These are phyloP conservation scores for Pantherophis alleghaniensis DNA, from an alignment of 2,797 vertebrate genomes.

Conservation along the genomic window DNA sequence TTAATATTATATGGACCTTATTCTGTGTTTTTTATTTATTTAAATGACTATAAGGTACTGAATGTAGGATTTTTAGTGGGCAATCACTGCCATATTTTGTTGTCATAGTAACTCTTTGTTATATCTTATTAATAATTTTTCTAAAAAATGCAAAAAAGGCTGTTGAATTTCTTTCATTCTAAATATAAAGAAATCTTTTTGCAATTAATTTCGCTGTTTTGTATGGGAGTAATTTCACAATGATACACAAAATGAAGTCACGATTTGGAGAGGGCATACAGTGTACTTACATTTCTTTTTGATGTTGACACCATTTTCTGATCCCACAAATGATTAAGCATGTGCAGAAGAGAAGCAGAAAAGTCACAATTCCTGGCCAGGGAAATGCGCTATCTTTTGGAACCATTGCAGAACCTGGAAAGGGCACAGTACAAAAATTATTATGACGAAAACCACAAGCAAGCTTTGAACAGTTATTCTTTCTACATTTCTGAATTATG, in stretches of 20 bases:
- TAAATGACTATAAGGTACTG: neutral
- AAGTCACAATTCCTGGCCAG: slow-evolving; percentile 57
- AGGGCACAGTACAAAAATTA: neutral
- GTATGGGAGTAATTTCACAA: neutral
- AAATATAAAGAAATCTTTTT: neutral
- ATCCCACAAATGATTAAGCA: slow-evolving; percentile 54
- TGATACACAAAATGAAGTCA: neutral
- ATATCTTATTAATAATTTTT: neutral
- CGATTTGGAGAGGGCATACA: neutral
- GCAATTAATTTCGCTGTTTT: neutral
- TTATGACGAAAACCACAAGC: neutral
- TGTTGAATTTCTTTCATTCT: neutral
- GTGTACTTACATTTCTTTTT: slow-evolving; percentile 67
- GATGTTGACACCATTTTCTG: slow-evolving; percentile 70
- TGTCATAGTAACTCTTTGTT: neutral
- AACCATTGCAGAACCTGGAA: slow-evolving; percentile 17
- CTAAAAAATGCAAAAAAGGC: neutral
- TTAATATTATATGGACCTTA: neutral
- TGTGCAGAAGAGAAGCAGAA: slow-evolving; percentile 58
- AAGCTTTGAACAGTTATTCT: neutral
- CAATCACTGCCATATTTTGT: neutral
- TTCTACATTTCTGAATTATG: neutral
- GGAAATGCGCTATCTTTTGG: slow-evolving; percentile 16
- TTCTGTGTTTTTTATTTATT: neutral
- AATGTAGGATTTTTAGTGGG: neutral